Percentiles rank a stretch among this genome's conserved stretches.
These are phyloP conservation scores for Xanthia icteritia DNA, from an alignment of 2,888 invertebrate species.

Conservation along the genomic window DNA sequence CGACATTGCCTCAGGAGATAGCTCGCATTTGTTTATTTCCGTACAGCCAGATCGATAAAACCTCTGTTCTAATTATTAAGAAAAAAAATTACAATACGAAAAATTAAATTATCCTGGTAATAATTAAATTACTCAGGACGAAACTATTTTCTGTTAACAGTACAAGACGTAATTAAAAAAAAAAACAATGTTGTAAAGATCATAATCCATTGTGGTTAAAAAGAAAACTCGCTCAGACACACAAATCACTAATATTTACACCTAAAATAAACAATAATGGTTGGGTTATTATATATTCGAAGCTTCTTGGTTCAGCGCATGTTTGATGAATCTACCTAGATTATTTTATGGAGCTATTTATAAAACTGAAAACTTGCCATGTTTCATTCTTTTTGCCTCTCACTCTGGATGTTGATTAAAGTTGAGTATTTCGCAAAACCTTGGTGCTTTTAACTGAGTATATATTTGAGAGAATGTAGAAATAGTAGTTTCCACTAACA, in stretches of 20 bases:
- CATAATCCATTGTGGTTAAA: neutral
- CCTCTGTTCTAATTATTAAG: neutral
- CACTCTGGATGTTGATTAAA: neutral
- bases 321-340: conserved; percentile 18
- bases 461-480: neutral
- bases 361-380: neutral
- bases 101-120: neutral
- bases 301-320: neutral
- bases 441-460: neutral
- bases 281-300: neutral
- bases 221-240: conserved; percentile 19
- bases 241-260: conserved; percentile 18
- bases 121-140: neutral
- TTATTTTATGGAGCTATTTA: conserved; percentile 16
- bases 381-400: neutral
- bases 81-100: neutral
- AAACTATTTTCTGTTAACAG: neutral
- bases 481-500: neutral
- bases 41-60: neutral
- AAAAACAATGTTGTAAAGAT: neutral
- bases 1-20: neutral
- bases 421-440: neutral
- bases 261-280: conserved; percentile 8
- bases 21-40: neutral
- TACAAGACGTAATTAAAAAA: neutral